These are phyloP conservation scores for Melanargia galathea DNA, from an alignment of 2,888 invertebrate species.

Conservation along the genomic window DNA sequence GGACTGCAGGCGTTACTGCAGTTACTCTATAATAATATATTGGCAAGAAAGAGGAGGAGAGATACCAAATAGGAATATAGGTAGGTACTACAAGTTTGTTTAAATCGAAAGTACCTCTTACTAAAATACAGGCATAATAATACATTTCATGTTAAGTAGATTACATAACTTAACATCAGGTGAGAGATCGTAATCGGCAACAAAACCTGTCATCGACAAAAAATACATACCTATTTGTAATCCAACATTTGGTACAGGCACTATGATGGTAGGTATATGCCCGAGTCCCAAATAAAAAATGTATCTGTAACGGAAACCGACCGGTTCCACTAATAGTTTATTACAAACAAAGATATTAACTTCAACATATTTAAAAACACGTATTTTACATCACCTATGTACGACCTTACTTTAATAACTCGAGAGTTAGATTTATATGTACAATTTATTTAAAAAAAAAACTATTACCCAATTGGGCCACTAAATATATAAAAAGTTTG, in stretches of 20 bases:
- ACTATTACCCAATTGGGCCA: conserved; percentile 33
- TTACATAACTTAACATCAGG: conserved; percentile 1
- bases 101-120: too few species aligned
- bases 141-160: too few species aligned
- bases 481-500: conserved; percentile 29
- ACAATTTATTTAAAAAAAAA: conserved; percentile 30
- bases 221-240: conserved; percentile 4
- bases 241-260: not conserved
- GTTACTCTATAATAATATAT: too few species aligned
- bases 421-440: conserved; percentile 31
- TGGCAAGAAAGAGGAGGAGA: too few species aligned
- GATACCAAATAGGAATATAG: too few species aligned
- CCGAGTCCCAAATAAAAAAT: conserved; percentile 12
- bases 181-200: not conserved
- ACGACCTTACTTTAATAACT: conserved; percentile 28
- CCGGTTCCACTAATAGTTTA: conserved; percentile 12
- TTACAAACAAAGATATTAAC: conserved; percentile 29
- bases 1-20: too few species aligned
- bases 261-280: not conserved
- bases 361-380: conserved; percentile 23
- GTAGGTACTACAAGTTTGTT: too few species aligned
- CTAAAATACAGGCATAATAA: too few species aligned
- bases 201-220: conserved; percentile 11
- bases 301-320: conserved; percentile 17
- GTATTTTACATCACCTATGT: conserved; percentile 20